A percentile compares a stretch with the other conserved stretches of the same genome.
These are phyloP conservation scores for Euzophera pinguis DNA, from an alignment of 2,888 invertebrate species.

Conservation along the genomic window DNA sequence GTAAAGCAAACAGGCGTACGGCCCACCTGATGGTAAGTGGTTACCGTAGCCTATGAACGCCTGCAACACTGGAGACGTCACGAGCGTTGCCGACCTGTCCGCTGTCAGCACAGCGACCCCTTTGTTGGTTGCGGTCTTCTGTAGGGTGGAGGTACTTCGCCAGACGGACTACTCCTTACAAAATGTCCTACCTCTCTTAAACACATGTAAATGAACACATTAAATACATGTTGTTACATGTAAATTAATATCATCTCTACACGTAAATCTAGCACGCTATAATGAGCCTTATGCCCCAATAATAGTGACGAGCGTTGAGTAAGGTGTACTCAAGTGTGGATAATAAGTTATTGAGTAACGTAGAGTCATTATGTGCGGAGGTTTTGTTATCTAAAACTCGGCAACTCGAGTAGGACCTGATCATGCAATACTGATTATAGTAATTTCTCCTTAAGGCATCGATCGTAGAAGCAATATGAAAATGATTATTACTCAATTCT, in stretches of 20 bases:
- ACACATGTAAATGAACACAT: too few relatives aligned
- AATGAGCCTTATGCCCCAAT: conserved; percentile 1
- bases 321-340: conserved; percentile 10
- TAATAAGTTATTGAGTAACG: conserved; percentile 18
- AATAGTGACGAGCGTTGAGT: conserved; percentile 12
- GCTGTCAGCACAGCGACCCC: too few relatives aligned
- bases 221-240: too few relatives aligned
- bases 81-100: too few relatives aligned
- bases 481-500: conserved; percentile 2
- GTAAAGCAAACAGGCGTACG: too few relatives aligned
- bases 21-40: too few relatives aligned
- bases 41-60: too few relatives aligned
- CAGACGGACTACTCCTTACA: too few relatives aligned
- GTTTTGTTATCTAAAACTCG: conserved; percentile 19
- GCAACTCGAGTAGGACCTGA: conserved; percentile 14
- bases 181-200: too few relatives aligned
- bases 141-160: too few relatives aligned
- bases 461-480: conserved; percentile 8
- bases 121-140: too few relatives aligned
- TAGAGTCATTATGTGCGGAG: conserved; percentile 21
- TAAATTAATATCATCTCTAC: background rate
- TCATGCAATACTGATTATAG: conserved; percentile 17
- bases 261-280: background rate
- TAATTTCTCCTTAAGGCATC: conserved; percentile 17
- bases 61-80: too few relatives aligned